Percentiles rank a stretch among this genome's conserved stretches.
Evolutionary conservation across 2,113 vertebrate genomes (phyloP).

Genomic region (Aplodontia rufa): DNA sequence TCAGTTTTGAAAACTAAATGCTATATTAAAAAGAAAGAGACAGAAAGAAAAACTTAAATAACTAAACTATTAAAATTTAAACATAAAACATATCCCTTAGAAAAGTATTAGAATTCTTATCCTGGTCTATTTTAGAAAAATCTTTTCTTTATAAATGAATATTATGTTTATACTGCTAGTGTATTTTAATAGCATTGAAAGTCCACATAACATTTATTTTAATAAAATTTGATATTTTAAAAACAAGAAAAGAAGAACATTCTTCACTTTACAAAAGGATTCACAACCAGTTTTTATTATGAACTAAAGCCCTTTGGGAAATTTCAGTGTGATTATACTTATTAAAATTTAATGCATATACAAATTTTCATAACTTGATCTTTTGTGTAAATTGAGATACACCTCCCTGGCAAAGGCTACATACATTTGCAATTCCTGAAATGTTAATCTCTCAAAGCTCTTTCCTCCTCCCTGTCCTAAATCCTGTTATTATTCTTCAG

Average conservation of each 20-base stretch:
- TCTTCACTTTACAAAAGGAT: conserved; percentile 48
- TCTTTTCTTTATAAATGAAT: conserved; percentile 47
- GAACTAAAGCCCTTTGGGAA: neutral
- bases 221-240: conserved; percentile 55
- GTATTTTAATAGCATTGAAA: conserved; percentile 65
- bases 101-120: conserved; percentile 18
- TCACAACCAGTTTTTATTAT: conserved; percentile 35
- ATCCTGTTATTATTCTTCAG: conserved; percentile 31
- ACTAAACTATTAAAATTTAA: conserved; percentile 19
- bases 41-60: neutral
- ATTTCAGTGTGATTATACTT: conserved; percentile 41
- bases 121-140: conserved; percentile 42
- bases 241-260: conserved; percentile 12
- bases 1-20: conserved; percentile 47
- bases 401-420: conserved; percentile 4
- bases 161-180: conserved; percentile 46
- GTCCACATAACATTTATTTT: conserved; percentile 62
- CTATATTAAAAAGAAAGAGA: neutral
- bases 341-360: conserved; percentile 56
- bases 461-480: neutral
- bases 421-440: conserved; percentile 43
- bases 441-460: conserved; percentile 44
- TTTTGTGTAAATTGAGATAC: conserved; percentile 58
- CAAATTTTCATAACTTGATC: conserved; percentile 46
- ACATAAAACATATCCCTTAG: conserved; percentile 51